Base-by-base conservation (phyloP, 1,140 invertebrate species). In the Homalodisca vitripennis region DNA sequence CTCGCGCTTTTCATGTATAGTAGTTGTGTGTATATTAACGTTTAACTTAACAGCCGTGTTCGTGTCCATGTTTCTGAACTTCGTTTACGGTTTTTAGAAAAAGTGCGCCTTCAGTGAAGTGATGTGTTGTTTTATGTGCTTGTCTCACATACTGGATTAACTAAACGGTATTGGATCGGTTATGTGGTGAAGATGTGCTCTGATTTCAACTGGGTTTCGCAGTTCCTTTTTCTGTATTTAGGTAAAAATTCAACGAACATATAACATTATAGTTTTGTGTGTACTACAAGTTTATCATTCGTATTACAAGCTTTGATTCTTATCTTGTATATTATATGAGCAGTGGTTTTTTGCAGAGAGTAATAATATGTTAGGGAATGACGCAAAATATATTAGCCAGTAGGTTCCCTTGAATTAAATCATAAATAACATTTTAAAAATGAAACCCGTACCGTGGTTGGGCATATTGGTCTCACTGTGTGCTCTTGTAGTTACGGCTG, bases 1-100 rank as follows among this genome's bases (percentile, higher is more conserved):
- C 12, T 66, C 63, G 63, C 63, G 63, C 32, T 46, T 64, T 41
- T 66, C 24, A 32, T 26, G 24, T 47, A 27, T 60, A 6, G n/a
- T 27, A 60, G 55, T 46, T 41, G 10, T 46, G 24, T 41, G 32
- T 24, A 3, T 26, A 46, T 20, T 47, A 22, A 17, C 24, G 34
- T 20, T 17, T 6, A 55, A 26, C 24, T 55, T 6, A 34, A 41
- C 10, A 64, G 12, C 2, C 10, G 17, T 34, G 62, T 22, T 29
- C 2, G 3, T 26, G 10, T 31, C 22, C 12, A 10, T 3, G 2
- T 47, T 47, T 6, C 63, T 30, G 63, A 66, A 41, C 41, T 26
- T 6, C 48, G 48, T 53, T 41, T 41, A 12, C 48, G 48, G 20
- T 41, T 41, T 41, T 17, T 41, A n/a, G n/a, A n/a, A n/a, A n/a